Evolutionary conservation across 2,113 vertebrate genomes (phyloP).

Genomic region (Syrmaticus mikado): DNA sequence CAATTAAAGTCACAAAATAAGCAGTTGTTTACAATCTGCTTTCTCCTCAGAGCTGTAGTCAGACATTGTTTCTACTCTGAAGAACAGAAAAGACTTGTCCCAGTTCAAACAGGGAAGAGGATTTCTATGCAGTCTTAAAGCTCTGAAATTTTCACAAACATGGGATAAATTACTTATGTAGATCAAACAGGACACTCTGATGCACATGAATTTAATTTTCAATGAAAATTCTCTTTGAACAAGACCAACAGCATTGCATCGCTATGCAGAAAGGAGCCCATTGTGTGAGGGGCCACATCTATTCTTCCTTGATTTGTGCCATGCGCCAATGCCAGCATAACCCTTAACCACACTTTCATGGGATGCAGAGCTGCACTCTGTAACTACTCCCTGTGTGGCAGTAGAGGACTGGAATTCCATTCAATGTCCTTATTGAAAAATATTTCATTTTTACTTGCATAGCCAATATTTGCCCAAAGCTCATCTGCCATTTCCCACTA

Average conservation of each 20-base stretch:
- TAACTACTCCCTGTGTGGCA: neutral
- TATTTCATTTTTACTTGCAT: neutral
- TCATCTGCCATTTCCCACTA: neutral
- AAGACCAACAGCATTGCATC: neutral
- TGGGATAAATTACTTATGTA: neutral
- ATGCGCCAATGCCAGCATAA: neutral
- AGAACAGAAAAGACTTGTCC: neutral
- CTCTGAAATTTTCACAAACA: neutral
- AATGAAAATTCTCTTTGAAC: neutral
- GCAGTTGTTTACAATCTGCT: neutral
- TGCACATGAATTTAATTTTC: neutral
- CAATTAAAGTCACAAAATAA: neutral
- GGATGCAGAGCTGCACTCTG: neutral
- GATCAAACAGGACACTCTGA: neutral
- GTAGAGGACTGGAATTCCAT: neutral
- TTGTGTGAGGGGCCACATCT: neutral
- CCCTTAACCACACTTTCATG: neutral
- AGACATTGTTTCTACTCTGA: neutral
- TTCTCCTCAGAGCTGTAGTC: neutral
- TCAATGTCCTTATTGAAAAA: neutral
- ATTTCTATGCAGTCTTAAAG: neutral
- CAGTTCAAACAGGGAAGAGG: neutral
- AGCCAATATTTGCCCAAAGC: neutral
- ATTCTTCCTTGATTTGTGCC: neutral
- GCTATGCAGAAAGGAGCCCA: neutral